Base-by-base conservation (phyloP, 1,140 invertebrate species). In the Venustaconcha ellipsiformis region DNA sequence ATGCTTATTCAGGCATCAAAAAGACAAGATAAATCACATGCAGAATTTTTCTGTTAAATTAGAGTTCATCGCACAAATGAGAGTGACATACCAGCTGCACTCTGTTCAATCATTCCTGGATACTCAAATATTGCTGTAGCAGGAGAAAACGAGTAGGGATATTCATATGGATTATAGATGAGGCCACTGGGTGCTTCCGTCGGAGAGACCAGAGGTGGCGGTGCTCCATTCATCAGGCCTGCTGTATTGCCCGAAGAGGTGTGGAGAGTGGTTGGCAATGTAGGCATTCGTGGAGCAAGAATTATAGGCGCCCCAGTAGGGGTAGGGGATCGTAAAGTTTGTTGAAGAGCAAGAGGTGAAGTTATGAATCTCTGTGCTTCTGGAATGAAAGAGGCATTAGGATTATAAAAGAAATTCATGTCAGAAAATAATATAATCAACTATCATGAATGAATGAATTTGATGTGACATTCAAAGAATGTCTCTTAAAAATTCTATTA, bases 41-140 rank as follows among this genome's bases (percentile, higher is more conserved):
- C 23, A 66, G 23, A 17, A 20, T 62, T 57, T 66, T 71, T 26
- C 48, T 73, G 67, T 48, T 11, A 48, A 48, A 48, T 48, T 48
- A n/a, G 59, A 72, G 63, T 59, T 78, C 72, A 70, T 79, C 77
- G 70, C 71, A 75, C 77, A 70, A 74, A 83, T 74, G 64, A 83
- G 63, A 78, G 77, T 62, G 69, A 88, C 87, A 87, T 88, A 88
- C 87, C 87, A 69, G 82, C 82, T 62, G 78, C 81, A 58, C 81
- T 79, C 63, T 85, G 85, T 48, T 88, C 87, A 20, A 85, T 48
- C 20, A 78, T 67, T 1, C 80, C 80, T 3, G 83, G 86, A 71
- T 88, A 87, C 73, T 87, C 86, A 30, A 88, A 72, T 65, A 87
- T 82, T 57, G 84, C 79, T 64, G 86, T 82, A 64, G 84, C 79